Conservation (phyloP, 2,113 vertebrate species). For the Solea solea region DNA sequence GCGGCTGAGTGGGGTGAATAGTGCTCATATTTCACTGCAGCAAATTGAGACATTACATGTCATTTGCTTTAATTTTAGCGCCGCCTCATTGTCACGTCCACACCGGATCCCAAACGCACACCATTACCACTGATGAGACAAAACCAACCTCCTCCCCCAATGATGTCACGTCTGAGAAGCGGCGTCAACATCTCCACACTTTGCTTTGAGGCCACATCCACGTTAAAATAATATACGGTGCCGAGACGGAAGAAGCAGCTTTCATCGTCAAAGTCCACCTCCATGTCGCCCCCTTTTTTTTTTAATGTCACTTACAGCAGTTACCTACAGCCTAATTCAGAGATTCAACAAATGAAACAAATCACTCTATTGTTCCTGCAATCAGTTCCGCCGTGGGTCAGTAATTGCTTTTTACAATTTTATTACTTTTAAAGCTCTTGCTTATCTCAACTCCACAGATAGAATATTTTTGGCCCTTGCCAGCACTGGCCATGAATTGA, state of each 20-base stretch:
- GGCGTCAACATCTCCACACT: not conserved
- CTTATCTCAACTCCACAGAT: constrained; percentile 74
- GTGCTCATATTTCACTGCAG: constrained; percentile 40
- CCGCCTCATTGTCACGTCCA: constrained; percentile 21
- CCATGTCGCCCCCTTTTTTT: constrained; percentile 19
- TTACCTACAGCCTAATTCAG: constrained; percentile 49
- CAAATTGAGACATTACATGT: constrained; percentile 59
- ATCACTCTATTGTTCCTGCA: constrained; percentile 69
- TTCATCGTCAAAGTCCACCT: constrained; percentile 14
- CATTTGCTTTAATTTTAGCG: constrained; percentile 56
- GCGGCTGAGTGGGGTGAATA: constrained; percentile 44
- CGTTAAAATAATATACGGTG: not conserved
- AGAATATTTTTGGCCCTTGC: constrained; percentile 72
- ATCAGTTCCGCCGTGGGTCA: constrained; percentile 61
- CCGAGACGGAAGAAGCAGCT: not conserved
- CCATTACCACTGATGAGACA: constrained; percentile 10
- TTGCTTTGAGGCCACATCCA: not conserved
- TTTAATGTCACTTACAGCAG: constrained; percentile 54
- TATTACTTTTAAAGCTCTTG: constrained; percentile 78
- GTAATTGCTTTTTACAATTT: constrained; percentile 80
- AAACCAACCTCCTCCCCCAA: not conserved
- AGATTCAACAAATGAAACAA: constrained; percentile 67
- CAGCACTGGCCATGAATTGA: constrained; percentile 66
- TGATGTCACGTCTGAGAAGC: constrained; percentile 5
- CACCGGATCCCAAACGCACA: constrained; percentile 24